Conservation (phyloP, 1,140 invertebrate genomes). For the Cydia pomonella region DNA sequence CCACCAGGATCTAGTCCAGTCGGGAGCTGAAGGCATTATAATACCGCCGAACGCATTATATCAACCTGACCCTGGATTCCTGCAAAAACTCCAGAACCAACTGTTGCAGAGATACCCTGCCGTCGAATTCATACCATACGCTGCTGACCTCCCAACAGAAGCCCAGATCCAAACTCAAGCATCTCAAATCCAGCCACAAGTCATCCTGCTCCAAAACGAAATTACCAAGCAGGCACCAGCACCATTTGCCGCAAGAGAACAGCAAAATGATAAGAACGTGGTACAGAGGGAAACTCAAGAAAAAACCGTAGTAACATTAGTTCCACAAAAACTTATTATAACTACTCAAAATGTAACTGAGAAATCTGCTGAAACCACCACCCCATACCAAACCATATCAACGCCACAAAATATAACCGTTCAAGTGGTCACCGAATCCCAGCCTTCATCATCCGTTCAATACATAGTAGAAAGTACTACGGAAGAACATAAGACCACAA, state of each 20-base stretch:
- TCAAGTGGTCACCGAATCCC: slow-evolving; percentile 51
- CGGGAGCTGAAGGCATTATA: slow-evolving; percentile 62
- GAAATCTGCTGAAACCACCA: slow-evolving; percentile 43
- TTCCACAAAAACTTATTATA: slow-evolving; percentile 57
- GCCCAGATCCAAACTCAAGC: slow-evolving; percentile 39
- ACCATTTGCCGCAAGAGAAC: slow-evolving; percentile 45
- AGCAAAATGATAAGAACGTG: slow-evolving; percentile 43
- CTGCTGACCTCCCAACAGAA: slow-evolving; percentile 43
- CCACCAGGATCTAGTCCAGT: slow-evolving; percentile 59
- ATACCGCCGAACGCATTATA: slow-evolving; percentile 63
- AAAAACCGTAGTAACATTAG: slow-evolving; percentile 51
- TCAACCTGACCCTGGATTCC: slow-evolving; percentile 67
- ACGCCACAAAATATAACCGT: slow-evolving; percentile 53
- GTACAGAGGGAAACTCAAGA: slow-evolving; percentile 68
- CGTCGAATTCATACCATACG: slow-evolving; percentile 67
- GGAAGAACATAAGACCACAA: slow-evolving; percentile 53
- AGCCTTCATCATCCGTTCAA: slow-evolving; percentile 51
- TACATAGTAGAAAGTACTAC: slow-evolving; percentile 54
- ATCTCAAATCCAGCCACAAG: slow-evolving; percentile 69
- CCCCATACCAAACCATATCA: slow-evolving; percentile 41
- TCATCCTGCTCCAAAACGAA: slow-evolving; percentile 62
- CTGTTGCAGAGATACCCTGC: slow-evolving; percentile 63
- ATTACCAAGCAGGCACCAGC: slow-evolving; percentile 68
- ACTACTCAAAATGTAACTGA: slow-evolving; percentile 55
- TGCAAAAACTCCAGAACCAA: slow-evolving; percentile 71